phyloP scores from a whole-genome alignment of 2,797 vertebrate species.

The Hypotaenidia okinawae region DNA sequence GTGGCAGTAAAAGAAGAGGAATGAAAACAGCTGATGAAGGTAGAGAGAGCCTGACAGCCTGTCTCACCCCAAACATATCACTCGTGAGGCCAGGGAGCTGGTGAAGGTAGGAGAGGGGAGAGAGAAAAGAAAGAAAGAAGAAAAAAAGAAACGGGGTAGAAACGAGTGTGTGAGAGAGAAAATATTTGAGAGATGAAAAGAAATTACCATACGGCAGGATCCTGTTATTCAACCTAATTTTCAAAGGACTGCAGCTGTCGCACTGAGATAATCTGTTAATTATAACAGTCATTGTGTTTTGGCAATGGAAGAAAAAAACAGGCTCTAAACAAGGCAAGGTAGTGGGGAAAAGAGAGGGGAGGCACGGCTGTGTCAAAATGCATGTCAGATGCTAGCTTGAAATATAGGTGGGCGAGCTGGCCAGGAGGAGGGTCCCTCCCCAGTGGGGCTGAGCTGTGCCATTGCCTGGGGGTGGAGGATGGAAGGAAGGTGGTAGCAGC shows the following conservation, averaged over 20 bases:
- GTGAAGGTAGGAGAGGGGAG: neutral
- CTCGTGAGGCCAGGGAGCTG: neutral
- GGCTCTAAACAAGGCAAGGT: constrained; percentile 73
- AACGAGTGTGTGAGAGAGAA: constrained; percentile 59
- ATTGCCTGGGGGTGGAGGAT: constrained; percentile 27
- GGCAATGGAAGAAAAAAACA: constrained; percentile 76
- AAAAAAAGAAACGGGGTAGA: constrained; percentile 45
- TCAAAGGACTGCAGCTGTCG: constrained; percentile 85
- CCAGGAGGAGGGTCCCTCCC: constrained; percentile 1
- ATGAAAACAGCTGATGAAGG: neutral
- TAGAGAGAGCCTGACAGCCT: neutral
- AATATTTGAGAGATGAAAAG: constrained; percentile 75
- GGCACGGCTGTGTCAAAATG: constrained; percentile 60
- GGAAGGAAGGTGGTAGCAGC: neutral
- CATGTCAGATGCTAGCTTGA: constrained; percentile 56
- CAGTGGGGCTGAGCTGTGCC: constrained; percentile 46
- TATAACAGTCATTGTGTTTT: constrained; percentile 85
- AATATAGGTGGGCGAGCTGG: constrained; percentile 23
- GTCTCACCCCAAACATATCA: neutral
- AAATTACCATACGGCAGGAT: constrained; percentile 81
- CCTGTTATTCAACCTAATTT: constrained; percentile 85
- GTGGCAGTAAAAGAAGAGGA: neutral
- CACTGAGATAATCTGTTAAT: constrained; percentile 86
- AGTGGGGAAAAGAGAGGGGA: constrained; percentile 41
- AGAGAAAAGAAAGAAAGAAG: neutral